Evolutionary conservation across 2,797 vertebrate genomes (phyloP), one percentile per base, ranked within the genome.

Genomic region (Parauchenoglanis ngamensis): DNA sequence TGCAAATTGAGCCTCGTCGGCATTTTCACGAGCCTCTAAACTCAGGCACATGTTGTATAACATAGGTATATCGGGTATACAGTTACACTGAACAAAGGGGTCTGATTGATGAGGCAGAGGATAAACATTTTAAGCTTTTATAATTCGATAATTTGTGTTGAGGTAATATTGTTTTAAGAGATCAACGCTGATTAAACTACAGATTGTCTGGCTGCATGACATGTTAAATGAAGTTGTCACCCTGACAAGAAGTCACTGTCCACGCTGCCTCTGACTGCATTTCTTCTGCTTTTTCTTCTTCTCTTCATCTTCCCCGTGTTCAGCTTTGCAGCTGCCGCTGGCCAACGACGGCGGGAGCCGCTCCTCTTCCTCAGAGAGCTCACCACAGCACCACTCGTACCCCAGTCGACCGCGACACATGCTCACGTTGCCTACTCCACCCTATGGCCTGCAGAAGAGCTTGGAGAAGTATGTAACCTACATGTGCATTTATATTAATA

Each of bases 281-380:
- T 15, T 70, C 65, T 84, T 15, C 12, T 23, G 31, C 65, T 73
- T 28, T 86, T 84, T 85, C 13, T 77, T 61, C n/a, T 44, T n/a
- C 79, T 49, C n/a, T 72, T 44, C 21, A 13, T 87, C 6, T 49
- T 78, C 73, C 12, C 49, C 12, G 80, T 40, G 3, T 44, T 61
- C 92, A 98, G 97, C 97, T 46, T 95, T 98, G 88, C 97, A 97
- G 93, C 96, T 98, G 91, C 97, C 97, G 12, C 93, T 98, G 92
- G 97, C 96, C 90, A 98, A 97, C 0, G 97, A 98, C 87, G 97
- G 96, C 89, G 96, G 97, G 91, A 97, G 96, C 91, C 97, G 97
- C 54, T 97, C 97, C 0, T 96, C 96, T 0, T 97, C 96, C 7
- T 97, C 97, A 2, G 97, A 98, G 93, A 97, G 94, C 91, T 97